phyloP scores from a whole-genome alignment of 2,113 vertebrate species.

The Sphyrna mokarran region DNA sequence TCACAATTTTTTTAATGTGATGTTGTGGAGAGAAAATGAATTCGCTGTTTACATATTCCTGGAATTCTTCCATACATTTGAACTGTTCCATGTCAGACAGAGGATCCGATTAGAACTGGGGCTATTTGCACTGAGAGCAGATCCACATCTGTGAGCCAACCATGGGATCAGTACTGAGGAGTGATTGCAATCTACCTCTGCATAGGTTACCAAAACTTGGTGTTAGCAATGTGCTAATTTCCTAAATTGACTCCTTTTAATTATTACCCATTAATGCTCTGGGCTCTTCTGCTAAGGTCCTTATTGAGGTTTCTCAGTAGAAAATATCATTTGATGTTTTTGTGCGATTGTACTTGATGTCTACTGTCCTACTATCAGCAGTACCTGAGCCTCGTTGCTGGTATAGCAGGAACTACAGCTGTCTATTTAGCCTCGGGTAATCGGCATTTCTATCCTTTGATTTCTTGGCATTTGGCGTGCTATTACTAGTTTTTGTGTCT shows the following conservation, averaged over 20 bases:
- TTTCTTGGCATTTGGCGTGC: neutral
- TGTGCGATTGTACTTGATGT: neutral
- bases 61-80: neutral
- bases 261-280: neutral
- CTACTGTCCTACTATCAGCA: neutral
- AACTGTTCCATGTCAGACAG: neutral
- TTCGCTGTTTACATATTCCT: neutral
- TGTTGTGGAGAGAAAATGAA: neutral
- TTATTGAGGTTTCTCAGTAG: neutral
- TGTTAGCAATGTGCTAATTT: neutral
- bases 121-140: neutral
- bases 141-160: neutral
- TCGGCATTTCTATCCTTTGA: neutral
- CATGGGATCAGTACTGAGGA: neutral
- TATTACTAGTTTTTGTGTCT: neutral
- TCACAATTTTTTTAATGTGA: neutral
- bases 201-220: neutral
- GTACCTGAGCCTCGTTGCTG: neutral
- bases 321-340: neutral
- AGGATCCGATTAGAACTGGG: neutral
- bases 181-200: neutral
- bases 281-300: neutral
- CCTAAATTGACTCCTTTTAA: neutral
- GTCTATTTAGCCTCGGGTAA: neutral
- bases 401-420: neutral